phyloP scores from a whole-genome alignment of 2,888 invertebrate genomes.

The Congeria kusceri region DNA sequence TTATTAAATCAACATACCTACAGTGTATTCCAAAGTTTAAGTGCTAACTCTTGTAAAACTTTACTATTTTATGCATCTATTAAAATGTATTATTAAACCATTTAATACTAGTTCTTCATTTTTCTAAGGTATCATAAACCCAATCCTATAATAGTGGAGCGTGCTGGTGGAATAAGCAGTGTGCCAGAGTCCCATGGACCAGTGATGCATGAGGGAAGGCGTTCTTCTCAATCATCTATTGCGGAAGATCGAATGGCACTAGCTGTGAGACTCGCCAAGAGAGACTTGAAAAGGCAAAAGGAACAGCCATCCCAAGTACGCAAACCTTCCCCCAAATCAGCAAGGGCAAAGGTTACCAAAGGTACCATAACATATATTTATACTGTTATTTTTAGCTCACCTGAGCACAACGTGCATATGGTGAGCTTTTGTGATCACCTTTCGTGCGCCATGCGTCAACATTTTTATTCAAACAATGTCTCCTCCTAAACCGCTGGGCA shows the following conservation, averaged over 20 bases:
- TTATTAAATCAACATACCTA: too few species aligned
- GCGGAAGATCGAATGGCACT: constrained; percentile 78
- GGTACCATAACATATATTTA: constrained; percentile 12
- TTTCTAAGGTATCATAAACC: constrained; percentile 62
- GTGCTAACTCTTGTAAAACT: neutral
- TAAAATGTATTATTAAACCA: neutral
- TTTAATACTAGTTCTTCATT: neutral
- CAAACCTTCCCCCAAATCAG: constrained; percentile 63
- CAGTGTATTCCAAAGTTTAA: too few species aligned
- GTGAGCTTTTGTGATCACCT: too few species aligned
- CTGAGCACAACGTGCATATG: too few species aligned
- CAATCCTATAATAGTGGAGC: constrained; percentile 67
- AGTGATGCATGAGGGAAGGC: constrained; percentile 8
- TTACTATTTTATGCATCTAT: neutral
- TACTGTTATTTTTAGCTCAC: too few species aligned
- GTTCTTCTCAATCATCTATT: constrained; percentile 69
- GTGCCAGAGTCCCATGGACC: constrained; percentile 10
- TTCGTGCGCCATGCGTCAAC: too few species aligned
- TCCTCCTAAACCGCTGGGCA: too few species aligned
- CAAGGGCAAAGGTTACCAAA: constrained; percentile 55
- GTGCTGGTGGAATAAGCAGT: constrained; percentile 47
- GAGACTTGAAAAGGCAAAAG: constrained; percentile 78
- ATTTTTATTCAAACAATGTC: too few species aligned
- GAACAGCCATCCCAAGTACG: constrained; percentile 51
- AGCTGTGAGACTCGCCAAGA: constrained; percentile 78